Base-by-base conservation (phyloP, 2,113 vertebrate species). In the Capra hircus region DNA sequence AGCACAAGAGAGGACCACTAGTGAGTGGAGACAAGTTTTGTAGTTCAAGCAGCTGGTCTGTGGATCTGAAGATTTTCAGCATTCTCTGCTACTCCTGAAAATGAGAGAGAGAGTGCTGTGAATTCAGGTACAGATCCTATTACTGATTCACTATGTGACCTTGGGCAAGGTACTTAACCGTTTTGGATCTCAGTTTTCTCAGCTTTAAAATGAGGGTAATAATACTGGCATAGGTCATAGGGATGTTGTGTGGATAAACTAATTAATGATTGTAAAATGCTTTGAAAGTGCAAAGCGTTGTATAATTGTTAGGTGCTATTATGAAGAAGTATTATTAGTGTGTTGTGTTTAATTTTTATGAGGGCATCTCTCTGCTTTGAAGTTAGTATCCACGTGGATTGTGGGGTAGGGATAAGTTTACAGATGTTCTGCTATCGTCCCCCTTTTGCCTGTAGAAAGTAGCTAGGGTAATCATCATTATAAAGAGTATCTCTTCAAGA, bases 311-410 rank as follows among this genome's bases (percentile, higher is more conserved):
- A 92, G 93, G 95, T 97, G 77, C 91, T 94, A 86, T 97, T 97
- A 98, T 98, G 88, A 97, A 98, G 97, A 94, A 97, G 95, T 97
- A 62, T 97, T 96, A 98, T 97, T 97, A 97, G 80, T 96, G 95
- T 97, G 97, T 94, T 97, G 96, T 96, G 88, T 95, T 97, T 98
- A 97, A 97, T 98, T 98, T 96, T 97, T 95, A 96, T 94, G 95
- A 96, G 87, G 52, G 87, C 52, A 71, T 95, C 87, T 95, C 71
- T 95, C 25, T 93, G 78, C 98, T 98, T 98, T 98, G 98, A 98
- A 98, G 98, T 97, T 82, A 94, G 84, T 53, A 92, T 97, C 94
- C 96, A 97, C 87, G 95, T 98, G 96, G 74, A 97, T 81, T 97
- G 71, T 95, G 83, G 96, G 59, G 78, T 94, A 62, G 52, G 83